Evolutionary conservation across 30 jellyfish, hydroid and myxozoan genomes (phyloP).

Genomic region (Rhopilema esculentum): DNA sequence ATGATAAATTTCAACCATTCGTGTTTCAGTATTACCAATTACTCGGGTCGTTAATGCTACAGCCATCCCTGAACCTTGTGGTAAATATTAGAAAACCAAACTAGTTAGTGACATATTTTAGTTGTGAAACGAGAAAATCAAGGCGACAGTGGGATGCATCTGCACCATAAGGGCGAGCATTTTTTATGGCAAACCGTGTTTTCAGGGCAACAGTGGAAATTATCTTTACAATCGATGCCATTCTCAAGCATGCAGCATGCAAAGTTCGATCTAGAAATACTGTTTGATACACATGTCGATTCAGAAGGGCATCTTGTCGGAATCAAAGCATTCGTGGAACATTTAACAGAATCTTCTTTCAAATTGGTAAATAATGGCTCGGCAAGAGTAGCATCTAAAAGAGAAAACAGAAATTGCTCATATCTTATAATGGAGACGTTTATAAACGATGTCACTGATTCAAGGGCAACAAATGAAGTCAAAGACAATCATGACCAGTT

Average conservation of each 20-base stretch:
- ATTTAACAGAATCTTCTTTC: slow-evolving; percentile 49
- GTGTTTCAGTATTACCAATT: too few relatives aligned
- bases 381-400: slow-evolving; percentile 55
- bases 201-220: slow-evolving; percentile 97
- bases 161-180: slow-evolving; percentile 76
- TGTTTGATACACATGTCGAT: slow-evolving; percentile 73
- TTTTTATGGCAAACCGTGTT: slow-evolving; percentile 80
- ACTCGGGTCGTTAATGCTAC: too few relatives aligned
- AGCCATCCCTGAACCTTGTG: too few relatives aligned
- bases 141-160: slow-evolving; percentile 33
- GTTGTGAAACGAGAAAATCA: too few relatives aligned
- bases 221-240: slow-evolving; percentile 90
- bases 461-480: too few relatives aligned
- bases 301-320: slow-evolving; percentile 87
- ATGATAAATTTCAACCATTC: too few relatives aligned
- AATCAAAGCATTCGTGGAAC: slow-evolving; percentile 63
- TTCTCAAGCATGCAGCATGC: slow-evolving; percentile 84
- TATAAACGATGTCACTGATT: neutral
- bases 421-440: neutral
- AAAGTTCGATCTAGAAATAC: slow-evolving; percentile 77
- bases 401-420: too few relatives aligned
- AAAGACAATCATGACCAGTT: too few relatives aligned
- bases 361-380: slow-evolving; percentile 43
- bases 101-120: too few relatives aligned
- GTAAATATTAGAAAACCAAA: too few relatives aligned